Conservation (phyloP, 2,888 invertebrate genomes). For the Dinocampus coccinellae region DNA sequence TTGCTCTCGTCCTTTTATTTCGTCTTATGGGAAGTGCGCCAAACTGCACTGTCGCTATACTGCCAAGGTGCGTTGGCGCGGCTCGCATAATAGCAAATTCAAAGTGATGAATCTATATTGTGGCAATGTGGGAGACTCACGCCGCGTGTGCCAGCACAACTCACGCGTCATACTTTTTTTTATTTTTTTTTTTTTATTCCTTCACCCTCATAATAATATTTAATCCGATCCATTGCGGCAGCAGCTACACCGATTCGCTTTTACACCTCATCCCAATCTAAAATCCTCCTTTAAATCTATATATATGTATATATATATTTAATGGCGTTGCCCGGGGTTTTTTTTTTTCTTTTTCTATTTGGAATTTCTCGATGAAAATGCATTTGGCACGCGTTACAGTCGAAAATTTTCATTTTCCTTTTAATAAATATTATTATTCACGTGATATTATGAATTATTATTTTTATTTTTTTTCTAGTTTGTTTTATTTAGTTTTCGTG, state of each 20-base stretch:
- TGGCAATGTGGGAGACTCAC: slow-evolving; percentile 30
- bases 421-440: no score
- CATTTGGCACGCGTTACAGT: slow-evolving; percentile 1
- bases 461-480: no score
- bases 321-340: not conserved
- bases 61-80: not conserved
- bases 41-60: not conserved
- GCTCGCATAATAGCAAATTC: not conserved
- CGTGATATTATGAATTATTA: no score
- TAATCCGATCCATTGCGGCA: slow-evolving; percentile 67
- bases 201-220: slow-evolving; percentile 68
- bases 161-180: slow-evolving; percentile 56
- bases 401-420: not conserved
- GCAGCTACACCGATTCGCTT: slow-evolving; percentile 65
- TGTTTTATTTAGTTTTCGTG: no score
- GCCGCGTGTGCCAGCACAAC: slow-evolving; percentile 36
- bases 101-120: slow-evolving; percentile 9
- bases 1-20: not conserved
- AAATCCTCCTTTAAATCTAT: slow-evolving; percentile 48
- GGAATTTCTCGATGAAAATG: not conserved
- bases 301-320: not conserved
- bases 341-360: not conserved
- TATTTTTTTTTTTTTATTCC: no score
- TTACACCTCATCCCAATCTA: slow-evolving; percentile 55
- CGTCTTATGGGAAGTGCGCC: not conserved